Base-by-base conservation (phyloP, 2,113 vertebrate species). In the Salvator merianae region DNA sequence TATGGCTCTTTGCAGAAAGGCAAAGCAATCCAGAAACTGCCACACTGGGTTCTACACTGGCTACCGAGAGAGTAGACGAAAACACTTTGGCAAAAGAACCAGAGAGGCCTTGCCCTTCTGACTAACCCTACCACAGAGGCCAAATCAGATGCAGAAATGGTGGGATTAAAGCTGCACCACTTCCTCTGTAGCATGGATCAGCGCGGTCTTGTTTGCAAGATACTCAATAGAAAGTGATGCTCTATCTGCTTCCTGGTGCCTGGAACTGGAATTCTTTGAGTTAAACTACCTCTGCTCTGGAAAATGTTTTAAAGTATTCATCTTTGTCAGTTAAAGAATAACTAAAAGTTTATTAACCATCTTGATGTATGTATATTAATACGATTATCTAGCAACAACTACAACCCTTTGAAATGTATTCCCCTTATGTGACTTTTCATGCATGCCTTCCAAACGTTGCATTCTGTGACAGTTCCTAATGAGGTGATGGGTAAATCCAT, bases 251-350 rank as follows among this genome's bases (percentile, higher is more conserved):
- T 94, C 92, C 93, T 90, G 92, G 91, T 89, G 94, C 92, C 85
- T 90, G 90, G 93, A 88, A 92, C 71, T 93, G 74, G 90, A 95
- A 90, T 94, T 93, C 76, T 90, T 91, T 90, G 88, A 91, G 81
- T 90, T 89, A 90, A n/a, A 91, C 93, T 92, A 92, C 86, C 88
- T 94, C 91, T 84, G 88, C 93, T 87, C 87, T 85, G 70, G 91
- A 93, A 92, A 94, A 95, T 91, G 91, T 93, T 93, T 95, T 95
- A 96, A 96, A 95, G 95, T 93, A 94, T 92, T 94, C 93, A 92
- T 92, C 93, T 94, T 90, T 95, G n/a, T 91, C 0, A 3, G 92
- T 91, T 0, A 90, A 94, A 95, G 94, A 94, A 91, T 95, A 95
- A 95, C 95, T 92, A 92, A 93, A 93, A 94, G 93, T 93, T 95